Base-by-base conservation (phyloP, 2,113 vertebrate genomes). In the Elanoides forficatus region DNA sequence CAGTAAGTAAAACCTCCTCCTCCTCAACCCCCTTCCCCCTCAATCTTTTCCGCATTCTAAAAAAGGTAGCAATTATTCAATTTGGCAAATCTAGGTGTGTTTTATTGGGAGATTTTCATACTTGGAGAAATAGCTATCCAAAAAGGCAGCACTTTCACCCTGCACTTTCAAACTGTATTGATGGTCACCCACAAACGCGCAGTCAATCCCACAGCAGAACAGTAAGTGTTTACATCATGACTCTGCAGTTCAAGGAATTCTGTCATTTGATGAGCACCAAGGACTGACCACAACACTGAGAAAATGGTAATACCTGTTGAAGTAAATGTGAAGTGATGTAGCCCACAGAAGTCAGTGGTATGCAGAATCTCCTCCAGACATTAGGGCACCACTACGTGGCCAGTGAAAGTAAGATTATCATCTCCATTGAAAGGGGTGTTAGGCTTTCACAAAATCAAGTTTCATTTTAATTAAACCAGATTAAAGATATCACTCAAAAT, bases 281-380 rank as follows among this genome's bases (percentile, higher is more conserved):
- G 63, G 88, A 90, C 75, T 81, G 93, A 83, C 76, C 60, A 74
- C 74, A 91, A 38, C 26, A 62, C 78, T 27, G 13, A 34, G 42
- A 72, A 78, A 88, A 81, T 22, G 38, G 72, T 18, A 86, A 53
- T 27, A 75, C 70, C 81, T 43, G n/a, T 81, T 90, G 9, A 65
- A 89, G 73, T 22, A 67, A 90, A 86, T 19, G 50, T n/a, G 42
- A 78, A 74, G 78, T 70, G 74, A 62, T 90, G 96, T 6, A 95
- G 92, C 91, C 94, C 83, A 94, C 95, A 91, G 67, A 95, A 97
- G 90, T 21, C 87, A 83, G 94, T 6, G 74, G 63, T 58, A 81
- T 2, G 71, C 91, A 88, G 95, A 83, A 94, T 90, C 95, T 97
- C 96, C 94, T 96, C 88, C 94, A 98, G 97, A 96, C 97, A 94